Evolutionary conservation across 2,797 vertebrate species (phyloP).

Genomic region (Lates japonicus): DNA sequence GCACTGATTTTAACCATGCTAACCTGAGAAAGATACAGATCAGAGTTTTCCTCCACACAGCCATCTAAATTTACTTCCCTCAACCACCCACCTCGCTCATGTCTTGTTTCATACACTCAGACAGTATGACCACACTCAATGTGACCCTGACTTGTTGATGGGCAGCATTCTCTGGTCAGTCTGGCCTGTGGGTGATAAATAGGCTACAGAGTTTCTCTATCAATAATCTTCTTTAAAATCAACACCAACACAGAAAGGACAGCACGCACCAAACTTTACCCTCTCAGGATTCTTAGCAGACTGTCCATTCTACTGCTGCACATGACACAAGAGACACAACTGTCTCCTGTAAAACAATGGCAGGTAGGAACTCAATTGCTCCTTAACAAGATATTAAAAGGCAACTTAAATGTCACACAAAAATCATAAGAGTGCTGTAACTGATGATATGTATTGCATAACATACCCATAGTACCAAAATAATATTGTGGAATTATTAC

Average conservation of each 20-base stretch:
- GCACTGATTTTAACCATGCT: too few species aligned
- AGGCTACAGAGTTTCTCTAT: not conserved
- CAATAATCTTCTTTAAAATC: not conserved
- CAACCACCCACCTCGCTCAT: too few species aligned
- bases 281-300: not conserved
- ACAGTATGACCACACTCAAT: not conserved
- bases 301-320: not conserved
- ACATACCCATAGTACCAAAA: not conserved
- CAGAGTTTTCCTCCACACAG: slow-evolving; percentile 1
- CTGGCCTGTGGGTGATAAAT: too few species aligned
- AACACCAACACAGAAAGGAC: not conserved
- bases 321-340: too few species aligned
- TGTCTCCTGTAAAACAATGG: not conserved
- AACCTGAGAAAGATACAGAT: not conserved
- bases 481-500: not conserved
- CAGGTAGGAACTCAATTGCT: slow-evolving; percentile 1
- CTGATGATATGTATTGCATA: not conserved
- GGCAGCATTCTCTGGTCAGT: not conserved
- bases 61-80: not conserved
- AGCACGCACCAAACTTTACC: not conserved
- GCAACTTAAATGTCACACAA: not conserved
- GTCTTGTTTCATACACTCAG: not conserved
- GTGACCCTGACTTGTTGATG: not conserved
- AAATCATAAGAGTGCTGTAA: not conserved
- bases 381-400: not conserved